Evolutionary conservation across 2,113 vertebrate species (phyloP), one percentile per base, ranked within the genome.

Genomic region (Pelmatolapia mariae): DNA sequence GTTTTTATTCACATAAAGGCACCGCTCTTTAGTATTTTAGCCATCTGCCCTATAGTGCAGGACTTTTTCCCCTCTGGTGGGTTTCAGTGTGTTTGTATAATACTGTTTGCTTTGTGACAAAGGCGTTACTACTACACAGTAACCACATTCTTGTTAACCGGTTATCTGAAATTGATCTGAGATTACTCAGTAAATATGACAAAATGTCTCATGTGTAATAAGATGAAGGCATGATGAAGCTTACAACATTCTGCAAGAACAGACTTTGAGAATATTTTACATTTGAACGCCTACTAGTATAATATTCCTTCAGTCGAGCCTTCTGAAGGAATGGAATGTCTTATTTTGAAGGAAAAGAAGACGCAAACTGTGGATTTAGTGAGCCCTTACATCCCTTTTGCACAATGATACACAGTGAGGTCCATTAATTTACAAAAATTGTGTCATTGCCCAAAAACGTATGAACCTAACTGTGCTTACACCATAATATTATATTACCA

Each of bases 351-450:
- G 36, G 8, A 26, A 40, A 16, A 43, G 33, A 38, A n/a, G n/a
- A 40, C 0, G 0, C 7, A 40, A 71, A 71, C 66, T 43, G 66
- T 71, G 38, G 66, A 43, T 43, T 43, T 71, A 45, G 2, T 24
- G 40, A 47, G 40, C 10, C 4, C 0, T 73, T 43, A 10, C 0
- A 0, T 18, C 66, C 13, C 66, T 73, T 22, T 73, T 0, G 40
- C 13, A 45, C 68, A 73, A 3, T 18, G 13, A 73, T 45, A 43
- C 13, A 45, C 15, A 7, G 40, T 73, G 40, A 73, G 68, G 22
- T 47, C 22, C 68, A 1, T 73, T 73, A 45, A 73, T 73, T 45
- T 45, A 73, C 40, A 47, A 76, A 43, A 43, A 71, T 1, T 71
- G 66, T 71, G 36, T 71, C 66, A 71, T 40, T 43, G 36, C 36